Base-by-base conservation (phyloP, 1,140 invertebrate species). In the Mya arenaria region DNA sequence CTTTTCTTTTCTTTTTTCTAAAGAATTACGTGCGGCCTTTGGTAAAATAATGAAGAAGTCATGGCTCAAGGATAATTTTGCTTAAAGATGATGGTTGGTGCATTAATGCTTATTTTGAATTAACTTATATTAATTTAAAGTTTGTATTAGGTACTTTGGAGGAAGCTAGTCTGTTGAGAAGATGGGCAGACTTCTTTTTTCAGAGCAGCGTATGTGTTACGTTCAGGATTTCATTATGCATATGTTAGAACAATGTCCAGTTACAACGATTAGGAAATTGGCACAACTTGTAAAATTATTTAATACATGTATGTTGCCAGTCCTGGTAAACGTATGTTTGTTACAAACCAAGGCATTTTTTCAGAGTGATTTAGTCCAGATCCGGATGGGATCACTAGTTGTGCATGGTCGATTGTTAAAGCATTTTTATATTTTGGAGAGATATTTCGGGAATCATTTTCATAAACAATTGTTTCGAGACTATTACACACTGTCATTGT, bases 81-180 rank as follows among this genome's bases (percentile, higher is more conserved):
- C 71, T 74, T 69, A 28, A 69, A 34, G 81, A 83, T 41, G 81
- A 83, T 52, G 73, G 56, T 48, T 69, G 39, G 66, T 37, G 37
- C 36, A 23, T 69, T 28, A 69, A 69, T 58, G 3, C 8, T 13
- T 19, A 17, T 56, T 65, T 65, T 28, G 28, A 36, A 23, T 28
- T 5, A 19, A 48, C 66, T 8, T 37, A 15, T 60, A n/a, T 28
- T 10, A 32, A 56, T 60, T 39, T 41, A 25, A 30, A 30, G 19
- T 69, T n/a, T 10, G 65, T 62, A 58, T 23, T 37, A 19, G 4
- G 71, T 10, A 62, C 60, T 58, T 44, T 56, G 44, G 1, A n/a
- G 13, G 48, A 52, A 36, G 44, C 52, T 41, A 66, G 65, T 23
- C 71, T 80, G 41, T 66, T 55, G 32, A 41, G 28, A n/a, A 36